These are phyloP conservation scores for Cotesia congregata DNA, from an alignment of 2,888 invertebrate species.

Conservation along the genomic window DNA sequence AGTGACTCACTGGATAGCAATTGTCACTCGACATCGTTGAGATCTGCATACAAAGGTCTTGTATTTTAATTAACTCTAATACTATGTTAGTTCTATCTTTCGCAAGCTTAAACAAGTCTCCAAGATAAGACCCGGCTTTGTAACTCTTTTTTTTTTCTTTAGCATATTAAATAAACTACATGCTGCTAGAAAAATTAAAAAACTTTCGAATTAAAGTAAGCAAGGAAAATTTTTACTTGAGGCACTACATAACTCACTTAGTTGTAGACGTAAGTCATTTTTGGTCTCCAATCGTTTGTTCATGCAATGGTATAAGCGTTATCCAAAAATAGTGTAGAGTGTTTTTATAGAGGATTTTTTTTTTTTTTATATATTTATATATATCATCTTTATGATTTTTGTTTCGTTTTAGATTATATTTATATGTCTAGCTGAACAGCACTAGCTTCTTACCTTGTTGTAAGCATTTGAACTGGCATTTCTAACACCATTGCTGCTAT, in stretches of 20 bases:
- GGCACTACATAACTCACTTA: slow-evolving; percentile 20
- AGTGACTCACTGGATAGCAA: slow-evolving; percentile 43
- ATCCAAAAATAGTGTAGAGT: slow-evolving; percentile 23
- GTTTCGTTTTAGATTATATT: slow-evolving; percentile 1
- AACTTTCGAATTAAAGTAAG: background rate
- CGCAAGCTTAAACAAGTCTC: background rate
- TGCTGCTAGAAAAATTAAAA: slow-evolving; percentile 2
- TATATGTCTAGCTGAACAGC: slow-evolving; percentile 54
- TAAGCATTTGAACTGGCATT: slow-evolving; percentile 89
- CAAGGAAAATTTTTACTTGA: background rate
- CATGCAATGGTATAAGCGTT: slow-evolving; percentile 29
- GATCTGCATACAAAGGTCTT: slow-evolving; percentile 42
- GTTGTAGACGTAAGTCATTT: slow-evolving; percentile 22
- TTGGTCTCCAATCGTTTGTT: slow-evolving; percentile 25
- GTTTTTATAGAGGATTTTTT: slow-evolving; percentile 15
- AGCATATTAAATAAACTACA: background rate
- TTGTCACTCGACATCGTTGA: slow-evolving; percentile 45
- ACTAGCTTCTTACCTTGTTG: slow-evolving; percentile 85
- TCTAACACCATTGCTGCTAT: slow-evolving; percentile 84
- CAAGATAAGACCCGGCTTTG: background rate
- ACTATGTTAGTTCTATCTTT: slow-evolving; percentile 9
- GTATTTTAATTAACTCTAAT: slow-evolving; percentile 20
- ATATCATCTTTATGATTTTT: slow-evolving; percentile 1
- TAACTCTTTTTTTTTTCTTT: background rate
- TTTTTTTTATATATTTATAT: background rate